Base-by-base conservation (phyloP, 2,113 vertebrate genomes). In the Meriones unguiculatus region DNA sequence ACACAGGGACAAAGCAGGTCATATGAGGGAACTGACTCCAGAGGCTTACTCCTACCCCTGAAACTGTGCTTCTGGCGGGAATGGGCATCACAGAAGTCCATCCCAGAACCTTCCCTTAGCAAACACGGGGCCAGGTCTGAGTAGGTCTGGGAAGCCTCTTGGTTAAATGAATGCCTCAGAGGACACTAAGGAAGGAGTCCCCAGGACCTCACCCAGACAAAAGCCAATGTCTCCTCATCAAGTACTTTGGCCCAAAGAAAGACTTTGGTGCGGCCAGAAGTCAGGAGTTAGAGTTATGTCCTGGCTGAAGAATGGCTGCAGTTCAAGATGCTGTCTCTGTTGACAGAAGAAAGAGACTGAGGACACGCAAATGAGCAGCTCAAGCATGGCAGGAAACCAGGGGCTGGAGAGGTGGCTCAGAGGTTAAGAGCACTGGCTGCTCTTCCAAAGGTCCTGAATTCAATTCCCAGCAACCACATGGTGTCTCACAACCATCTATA, bases 241-340 rank as follows among this genome's bases (percentile, higher is more conserved):
- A 96, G 87, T 57, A 94, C 94, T 70, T 75, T 46, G 75, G 52
- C 13, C 75, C 30, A 32, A 30, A 59, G 91, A 94, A 96, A 78
- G 38, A 91, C 57, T 76, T 93, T 72, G 50, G 24, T 62, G 7
- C 52, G 69, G 24, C 65, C 70, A 88, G 70, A 9, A 7, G 32
- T 62, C 11, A 72, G 15, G 69, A 89, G 35, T 20, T 46, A 9
- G 93, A 72, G 38, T 76, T 96, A 72, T 95, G 38, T 54, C 73
- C 41, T 67, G 13, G 32, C 59, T 91, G 32, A 87, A 38, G 59
- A 92, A 64, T 81, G 80, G 70, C 91, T 65, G 70, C n/a, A 25
- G 41, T 32, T 30, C 52, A 67, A 81, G 91, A 41, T 87, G 78
- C 54, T 77, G 30, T 75, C 78, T 93, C 76, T 90, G 91, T 82